Evolutionary conservation across 2,113 vertebrate species (phyloP).

Genomic region (Sander vitreus): DNA sequence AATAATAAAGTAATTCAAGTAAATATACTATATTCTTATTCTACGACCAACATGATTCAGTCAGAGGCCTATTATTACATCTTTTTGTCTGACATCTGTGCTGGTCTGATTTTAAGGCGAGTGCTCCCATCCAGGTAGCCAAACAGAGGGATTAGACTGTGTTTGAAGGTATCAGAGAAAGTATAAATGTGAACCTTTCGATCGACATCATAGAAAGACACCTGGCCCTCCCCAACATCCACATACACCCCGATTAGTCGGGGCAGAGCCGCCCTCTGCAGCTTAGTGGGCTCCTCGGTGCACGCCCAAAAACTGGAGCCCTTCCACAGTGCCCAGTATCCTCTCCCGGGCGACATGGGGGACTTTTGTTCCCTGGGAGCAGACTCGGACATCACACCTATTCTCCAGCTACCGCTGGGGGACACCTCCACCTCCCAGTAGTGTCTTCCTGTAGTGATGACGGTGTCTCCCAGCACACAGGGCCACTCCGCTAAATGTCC

Average conservation of each 20-base stretch:
- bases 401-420: background rate
- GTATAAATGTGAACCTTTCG: constrained; percentile 27
- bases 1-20: background rate
- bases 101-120: background rate
- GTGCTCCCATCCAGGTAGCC: background rate
- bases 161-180: constrained; percentile 11
- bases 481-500: background rate
- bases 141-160: constrained; percentile 1
- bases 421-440: constrained; percentile 37
- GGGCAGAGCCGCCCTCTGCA: background rate
- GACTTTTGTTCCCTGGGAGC: background rate
- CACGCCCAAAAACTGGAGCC: constrained; percentile 2
- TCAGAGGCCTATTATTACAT: background rate
- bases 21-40: background rate
- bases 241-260: constrained; percentile 15
- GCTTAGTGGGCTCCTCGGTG: background rate
- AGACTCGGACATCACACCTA: constrained; percentile 5
- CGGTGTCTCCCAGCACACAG: background rate
- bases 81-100: background rate
- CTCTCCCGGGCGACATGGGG: background rate
- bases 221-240: constrained; percentile 20
- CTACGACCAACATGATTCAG: background rate
- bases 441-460: constrained; percentile 23
- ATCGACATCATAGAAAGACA: constrained; percentile 16
- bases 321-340: constrained; percentile 11